These are phyloP conservation scores for Pollenia amentaria DNA, from an alignment of 2,888 invertebrate species.

Conservation along the genomic window DNA sequence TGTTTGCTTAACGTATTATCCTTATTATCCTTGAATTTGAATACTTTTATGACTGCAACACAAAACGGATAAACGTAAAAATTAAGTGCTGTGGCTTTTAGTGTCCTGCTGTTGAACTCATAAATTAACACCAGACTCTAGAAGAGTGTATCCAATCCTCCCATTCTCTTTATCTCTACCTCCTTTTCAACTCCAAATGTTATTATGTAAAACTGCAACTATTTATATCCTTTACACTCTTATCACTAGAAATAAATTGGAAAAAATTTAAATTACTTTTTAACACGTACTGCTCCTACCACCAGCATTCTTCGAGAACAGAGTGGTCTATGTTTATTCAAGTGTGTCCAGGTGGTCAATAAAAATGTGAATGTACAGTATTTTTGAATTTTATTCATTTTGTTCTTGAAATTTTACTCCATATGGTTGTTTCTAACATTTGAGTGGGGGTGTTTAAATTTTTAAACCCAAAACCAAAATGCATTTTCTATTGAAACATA, in stretches of 20 bases:
- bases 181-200: background rate
- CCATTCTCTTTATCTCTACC: background rate
- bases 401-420: constrained; percentile 12
- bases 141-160: constrained; percentile 30
- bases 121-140: constrained; percentile 61
- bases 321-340: constrained; percentile 59
- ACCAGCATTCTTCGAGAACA: constrained; percentile 36
- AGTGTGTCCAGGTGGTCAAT: constrained; percentile 76
- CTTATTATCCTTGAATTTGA: constrained; percentile 36
- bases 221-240: constrained; percentile 14
- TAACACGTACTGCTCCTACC: constrained; percentile 55
- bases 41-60: constrained; percentile 47
- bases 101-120: constrained; percentile 14
- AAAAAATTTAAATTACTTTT: constrained; percentile 68
- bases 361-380: constrained; percentile 15
- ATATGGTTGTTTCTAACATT: constrained; percentile 45
- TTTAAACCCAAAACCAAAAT: constrained; percentile 51
- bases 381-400: constrained; percentile 24
- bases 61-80: constrained; percentile 45
- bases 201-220: constrained; percentile 8
- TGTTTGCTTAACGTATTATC: constrained; percentile 16
- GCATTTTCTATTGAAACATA: background rate
- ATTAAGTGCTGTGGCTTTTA: constrained; percentile 11
- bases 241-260: constrained; percentile 45
- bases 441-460: constrained; percentile 43